These are phyloP conservation scores for Zele albiditarsus DNA, from an alignment of 2,888 invertebrate genomes.

Conservation along the genomic window DNA sequence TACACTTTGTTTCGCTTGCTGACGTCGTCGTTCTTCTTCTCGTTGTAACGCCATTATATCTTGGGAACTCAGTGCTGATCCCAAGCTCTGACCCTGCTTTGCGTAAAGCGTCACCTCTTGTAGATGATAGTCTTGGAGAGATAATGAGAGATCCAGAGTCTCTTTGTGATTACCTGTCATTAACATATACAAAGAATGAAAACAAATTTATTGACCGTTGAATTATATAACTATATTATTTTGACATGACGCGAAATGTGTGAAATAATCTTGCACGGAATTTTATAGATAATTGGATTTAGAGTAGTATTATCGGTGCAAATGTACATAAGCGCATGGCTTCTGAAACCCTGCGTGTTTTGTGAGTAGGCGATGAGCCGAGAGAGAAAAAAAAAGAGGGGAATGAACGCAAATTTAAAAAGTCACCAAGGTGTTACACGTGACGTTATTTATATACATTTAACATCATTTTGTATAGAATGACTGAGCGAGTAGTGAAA, in stretches of 20 bases:
- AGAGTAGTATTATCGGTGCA: neutral
- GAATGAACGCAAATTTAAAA: constrained; percentile 8
- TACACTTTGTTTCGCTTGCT: constrained; percentile 73
- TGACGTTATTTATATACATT: constrained; percentile 12
- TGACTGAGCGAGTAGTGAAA: constrained; percentile 35
- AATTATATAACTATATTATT: constrained; percentile 26
- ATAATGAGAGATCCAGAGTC: constrained; percentile 76
- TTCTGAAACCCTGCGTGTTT: constrained; percentile 33
- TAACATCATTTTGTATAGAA: constrained; percentile 19
- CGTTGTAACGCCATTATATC: constrained; percentile 77
- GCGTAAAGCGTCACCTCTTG: constrained; percentile 79
- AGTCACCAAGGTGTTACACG: neutral
- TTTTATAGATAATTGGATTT: constrained; percentile 48
- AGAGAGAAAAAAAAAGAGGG: neutral
- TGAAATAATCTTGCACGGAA: neutral
- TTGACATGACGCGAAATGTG: constrained; percentile 3
- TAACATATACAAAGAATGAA: neutral
- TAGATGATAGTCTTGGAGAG: constrained; percentile 78
- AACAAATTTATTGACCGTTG: neutral
- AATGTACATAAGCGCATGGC: constrained; percentile 20
- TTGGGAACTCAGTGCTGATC: constrained; percentile 74
- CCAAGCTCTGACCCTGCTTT: constrained; percentile 69
- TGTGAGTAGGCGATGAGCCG: neutral
- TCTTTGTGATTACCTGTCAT: constrained; percentile 76
- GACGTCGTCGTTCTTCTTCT: constrained; percentile 76